Base-by-base conservation (phyloP, 2,888 invertebrate genomes). In the Bellardia pandia region DNA sequence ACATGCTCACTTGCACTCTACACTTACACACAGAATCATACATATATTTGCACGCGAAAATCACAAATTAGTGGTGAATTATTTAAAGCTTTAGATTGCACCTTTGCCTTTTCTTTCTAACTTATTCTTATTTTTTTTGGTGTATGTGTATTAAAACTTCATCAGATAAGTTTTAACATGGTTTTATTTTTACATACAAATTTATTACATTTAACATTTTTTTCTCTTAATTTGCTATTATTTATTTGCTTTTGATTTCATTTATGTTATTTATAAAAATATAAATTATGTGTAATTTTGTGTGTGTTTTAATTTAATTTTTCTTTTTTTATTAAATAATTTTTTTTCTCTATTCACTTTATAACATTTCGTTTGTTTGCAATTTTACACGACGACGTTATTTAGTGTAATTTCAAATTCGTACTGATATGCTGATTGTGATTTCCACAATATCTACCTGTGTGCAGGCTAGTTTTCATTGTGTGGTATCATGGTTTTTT, bases 371-470 rank as follows among this genome's bases (percentile, higher is more conserved):
- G 11, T 79, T 85, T 75, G 62, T 51, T 80, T 72, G 68, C 56
- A 53, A 66, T 72, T 75, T 85, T 48, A 69, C 89, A 85, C 86
- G 69, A 51, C 88, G 89, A 90, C 91, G 91, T 90, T 90, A 89
- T 89, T 90, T 90, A 89, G 89, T 90, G 89, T 88, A 90, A 90
- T 90, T 89, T 89, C 85, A 88, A 89, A 89, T 89, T 89, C 88
- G 88, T 91, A 92, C 91, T 92, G 90, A 90, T 90, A 62, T 72
- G 56, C 79, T 80, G 60, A 71, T 81, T 64, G 78, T 75, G 45
- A 58, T 71, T 87, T 75, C 71, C 85, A 75, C 84, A 86, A 85
- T 88, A 85, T 88, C 80, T 88, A 88, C 88, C 88, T 88, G 88
- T 86, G 84, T 78, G 62, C 82, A 82, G 78, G 82, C 74, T 37